Evolutionary conservation across 2,888 invertebrate genomes (phyloP).

Genomic region (Xestia ashworthii): DNA sequence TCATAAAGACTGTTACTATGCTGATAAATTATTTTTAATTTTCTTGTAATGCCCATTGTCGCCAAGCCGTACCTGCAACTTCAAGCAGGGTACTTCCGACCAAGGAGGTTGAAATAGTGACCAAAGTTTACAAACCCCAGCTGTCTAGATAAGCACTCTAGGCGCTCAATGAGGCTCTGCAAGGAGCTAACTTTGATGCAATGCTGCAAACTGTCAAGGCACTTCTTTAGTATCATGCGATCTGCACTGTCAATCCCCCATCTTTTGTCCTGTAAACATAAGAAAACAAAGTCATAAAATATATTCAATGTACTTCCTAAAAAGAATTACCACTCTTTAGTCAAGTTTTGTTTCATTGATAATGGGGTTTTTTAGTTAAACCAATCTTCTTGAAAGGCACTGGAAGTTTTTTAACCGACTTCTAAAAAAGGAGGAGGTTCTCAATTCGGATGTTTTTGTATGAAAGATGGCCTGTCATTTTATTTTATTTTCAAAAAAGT

Average conservation of each 20-base stretch:
- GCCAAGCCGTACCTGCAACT: not conserved
- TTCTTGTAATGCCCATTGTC: not conserved
- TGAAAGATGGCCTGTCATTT: not conserved
- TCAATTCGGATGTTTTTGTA: too few species aligned
- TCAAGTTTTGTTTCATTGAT: not conserved
- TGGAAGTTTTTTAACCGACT: not conserved
- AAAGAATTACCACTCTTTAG: not conserved
- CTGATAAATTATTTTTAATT: not conserved
- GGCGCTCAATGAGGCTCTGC: slow-evolving; percentile 97
- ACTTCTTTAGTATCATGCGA: slow-evolving; percentile 96
- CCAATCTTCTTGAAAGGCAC: not conserved
- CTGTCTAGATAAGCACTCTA: slow-evolving; percentile 97
- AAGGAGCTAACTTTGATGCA: slow-evolving; percentile 98
- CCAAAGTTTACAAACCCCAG: slow-evolving; percentile 92
- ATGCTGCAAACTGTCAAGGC: slow-evolving; percentile 97
- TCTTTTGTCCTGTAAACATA: slow-evolving; percentile 94
- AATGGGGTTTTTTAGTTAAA: not conserved
- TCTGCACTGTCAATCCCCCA: slow-evolving; percentile 96
- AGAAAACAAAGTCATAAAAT: not conserved
- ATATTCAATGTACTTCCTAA: not conserved
- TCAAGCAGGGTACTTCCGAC: slow-evolving; percentile 1
- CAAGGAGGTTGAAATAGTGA: slow-evolving; percentile 14
- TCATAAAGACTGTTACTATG: not conserved
- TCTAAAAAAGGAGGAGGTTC: too few species aligned
- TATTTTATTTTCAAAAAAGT: not conserved